These are phyloP conservation scores for Labeo rohita DNA, from an alignment of 2,113 vertebrate genomes.

Conservation along the genomic window DNA sequence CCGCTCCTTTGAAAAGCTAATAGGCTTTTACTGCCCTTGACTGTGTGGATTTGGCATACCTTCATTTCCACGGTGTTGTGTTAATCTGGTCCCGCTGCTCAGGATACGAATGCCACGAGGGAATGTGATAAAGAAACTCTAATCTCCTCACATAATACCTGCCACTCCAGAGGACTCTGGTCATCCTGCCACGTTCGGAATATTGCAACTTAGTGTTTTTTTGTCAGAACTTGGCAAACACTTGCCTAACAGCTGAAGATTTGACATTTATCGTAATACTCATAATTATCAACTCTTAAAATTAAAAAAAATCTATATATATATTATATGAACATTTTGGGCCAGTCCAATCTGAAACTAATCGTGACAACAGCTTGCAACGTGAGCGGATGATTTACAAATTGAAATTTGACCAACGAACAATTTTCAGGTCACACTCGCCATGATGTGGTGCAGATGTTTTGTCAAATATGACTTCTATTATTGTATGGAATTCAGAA, in stretches of 20 bases:
- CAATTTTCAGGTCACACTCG: not conserved
- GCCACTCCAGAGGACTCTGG: constrained; percentile 15
- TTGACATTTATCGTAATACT: too few relatives aligned
- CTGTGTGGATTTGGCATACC: constrained; percentile 33
- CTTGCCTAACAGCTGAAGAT: too few relatives aligned
- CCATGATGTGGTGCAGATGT: constrained; percentile 3
- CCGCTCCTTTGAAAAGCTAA: constrained; percentile 53
- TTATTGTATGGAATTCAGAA: not conserved
- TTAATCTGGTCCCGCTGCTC: constrained; percentile 46
- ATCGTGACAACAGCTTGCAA: not conserved
- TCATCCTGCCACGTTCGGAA: not conserved
- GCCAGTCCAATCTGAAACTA: not conserved
- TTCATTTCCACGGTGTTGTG: constrained; percentile 27
- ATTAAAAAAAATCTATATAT: too few relatives aligned
- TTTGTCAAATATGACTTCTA: not conserved
- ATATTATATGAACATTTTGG: too few relatives aligned
- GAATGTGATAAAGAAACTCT: constrained; percentile 41
- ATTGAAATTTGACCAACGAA: not conserved
- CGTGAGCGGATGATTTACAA: not conserved
- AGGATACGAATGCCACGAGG: constrained; percentile 13
- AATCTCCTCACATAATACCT: constrained; percentile 53
- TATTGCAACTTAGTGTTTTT: too few relatives aligned
- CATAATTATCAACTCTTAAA: too few relatives aligned
- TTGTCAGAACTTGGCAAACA: too few relatives aligned
- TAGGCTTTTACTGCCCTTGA: constrained; percentile 57